Base-by-base conservation (phyloP, 2,797 vertebrate genomes). In the Falco naumanni region DNA sequence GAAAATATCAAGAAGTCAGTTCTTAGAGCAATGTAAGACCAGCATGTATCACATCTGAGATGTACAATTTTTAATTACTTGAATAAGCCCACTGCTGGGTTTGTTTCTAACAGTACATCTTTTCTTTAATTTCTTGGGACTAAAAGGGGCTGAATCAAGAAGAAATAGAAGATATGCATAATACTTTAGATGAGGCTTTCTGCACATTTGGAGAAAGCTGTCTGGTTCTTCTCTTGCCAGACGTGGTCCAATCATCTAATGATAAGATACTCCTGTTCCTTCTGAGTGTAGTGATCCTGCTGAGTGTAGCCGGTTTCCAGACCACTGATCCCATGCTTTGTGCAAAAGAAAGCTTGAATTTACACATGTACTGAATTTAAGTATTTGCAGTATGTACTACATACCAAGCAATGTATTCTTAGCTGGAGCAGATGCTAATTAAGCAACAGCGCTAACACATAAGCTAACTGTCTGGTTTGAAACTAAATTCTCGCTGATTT, bases 401-500 rank as follows among this genome's bases (percentile, higher is more conserved):
- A 5, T n/a, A 63, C 17, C 43, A 31, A 70, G 37, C 66, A 71
- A 64, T 26, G 59, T 47, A 61, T 57, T 91, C 29, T 64, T 78
- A 59, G 47, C 76, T 65, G 57, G 79, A 90, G 61, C 89, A 87
- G 69, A 68, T 85, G 87, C 69, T 66, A 74, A 48, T 74, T 37
- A 87, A 75, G 75, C 37, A 74, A 9, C 19, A 64, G 60, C 2
- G 7, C 6, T 45, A 89, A 74, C 41, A 83, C n/a, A n/a, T 9
- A 60, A 93, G 57, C 53, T 56, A 83, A 29, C 41, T 90, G 9
- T 71, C 72, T 45, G 19, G 13, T 60, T 25, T 91, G 83, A 84
- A 92, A 59, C n/a, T 63, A 14, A 53, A 86, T 86, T 96, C 63
- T 83, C 51, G 60, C 83, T 48, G 51, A 47, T n/a, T 93, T 92